phyloP scores from a whole-genome alignment of 2,797 vertebrate genomes.

The Mus spretus region DNA sequence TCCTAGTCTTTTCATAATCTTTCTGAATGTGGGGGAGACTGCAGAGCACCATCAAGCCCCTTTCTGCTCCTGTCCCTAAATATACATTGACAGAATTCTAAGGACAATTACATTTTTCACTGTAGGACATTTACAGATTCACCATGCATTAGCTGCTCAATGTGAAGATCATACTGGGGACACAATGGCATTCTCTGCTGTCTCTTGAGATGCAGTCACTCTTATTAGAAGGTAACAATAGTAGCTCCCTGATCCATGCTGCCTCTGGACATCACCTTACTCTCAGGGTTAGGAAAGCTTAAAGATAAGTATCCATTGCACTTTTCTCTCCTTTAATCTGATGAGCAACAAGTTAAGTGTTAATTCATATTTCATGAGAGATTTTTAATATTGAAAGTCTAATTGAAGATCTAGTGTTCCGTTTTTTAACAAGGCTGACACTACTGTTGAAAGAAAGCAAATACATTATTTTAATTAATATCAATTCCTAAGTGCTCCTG shows the following conservation, averaged over 20 bases:
- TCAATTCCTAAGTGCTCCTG: slow-evolving; percentile 87
- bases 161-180: slow-evolving; percentile 3
- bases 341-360: slow-evolving; percentile 89
- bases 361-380: slow-evolving; percentile 91
- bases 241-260: slow-evolving; percentile 44
- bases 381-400: slow-evolving; percentile 91
- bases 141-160: slow-evolving; percentile 44
- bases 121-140: not conserved
- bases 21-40: not conserved
- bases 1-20: not conserved
- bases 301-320: slow-evolving; percentile 15
- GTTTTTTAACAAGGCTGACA: slow-evolving; percentile 90
- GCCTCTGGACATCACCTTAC: slow-evolving; percentile 63
- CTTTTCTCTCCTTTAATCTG: slow-evolving; percentile 79
- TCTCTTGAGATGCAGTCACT: slow-evolving; percentile 29
- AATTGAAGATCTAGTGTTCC: slow-evolving; percentile 91
- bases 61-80: not conserved
- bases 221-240: slow-evolving; percentile 51
- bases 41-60: slow-evolving; percentile 12
- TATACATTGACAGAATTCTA: not conserved
- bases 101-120: slow-evolving; percentile 1
- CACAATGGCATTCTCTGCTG: not conserved
- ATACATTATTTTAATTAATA: slow-evolving; percentile 92
- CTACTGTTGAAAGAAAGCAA: slow-evolving; percentile 90
- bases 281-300: slow-evolving; percentile 65